Conservation (phyloP, 2,113 vertebrate genomes). For the Eonycteris spelaea region DNA sequence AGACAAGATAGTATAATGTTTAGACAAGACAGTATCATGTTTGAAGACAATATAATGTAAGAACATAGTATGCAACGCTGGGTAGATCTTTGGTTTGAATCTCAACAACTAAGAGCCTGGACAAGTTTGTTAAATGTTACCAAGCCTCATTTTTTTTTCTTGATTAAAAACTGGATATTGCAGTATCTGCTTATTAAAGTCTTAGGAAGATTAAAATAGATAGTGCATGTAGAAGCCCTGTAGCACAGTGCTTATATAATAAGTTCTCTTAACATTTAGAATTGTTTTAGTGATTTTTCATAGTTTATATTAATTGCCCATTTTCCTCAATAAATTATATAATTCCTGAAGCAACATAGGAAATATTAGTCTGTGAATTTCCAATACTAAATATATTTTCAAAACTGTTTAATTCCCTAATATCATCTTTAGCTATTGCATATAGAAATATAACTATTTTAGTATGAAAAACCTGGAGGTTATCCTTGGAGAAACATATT, state of each 20-base stretch:
- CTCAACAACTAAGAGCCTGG: background rate
- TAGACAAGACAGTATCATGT: too few relatives aligned
- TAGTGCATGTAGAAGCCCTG: background rate
- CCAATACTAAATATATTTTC: background rate
- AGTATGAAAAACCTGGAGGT: conserved; percentile 68
- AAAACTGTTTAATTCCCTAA: background rate
- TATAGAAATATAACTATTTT: conserved; percentile 45
- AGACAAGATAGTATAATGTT: background rate
- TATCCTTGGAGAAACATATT: conserved; percentile 81
- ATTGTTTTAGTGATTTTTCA: background rate
- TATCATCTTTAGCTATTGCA: background rate
- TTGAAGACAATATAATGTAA: background rate
- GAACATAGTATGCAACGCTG: background rate
- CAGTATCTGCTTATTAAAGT: background rate
- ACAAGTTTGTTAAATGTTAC: background rate
- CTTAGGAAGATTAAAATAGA: background rate
- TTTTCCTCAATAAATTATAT: conserved; percentile 7
- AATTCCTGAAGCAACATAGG: background rate
- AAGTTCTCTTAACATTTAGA: background rate
- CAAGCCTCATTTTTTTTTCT: background rate
- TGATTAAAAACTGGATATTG: background rate
- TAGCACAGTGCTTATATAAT: background rate
- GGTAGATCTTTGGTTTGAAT: background rate
- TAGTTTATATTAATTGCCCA: background rate
- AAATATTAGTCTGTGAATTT: background rate